These are phyloP conservation scores for Parazoanthus swiftii DNA, from an alignment of 92 coral and sea anemone genomes.

Conservation along the genomic window DNA sequence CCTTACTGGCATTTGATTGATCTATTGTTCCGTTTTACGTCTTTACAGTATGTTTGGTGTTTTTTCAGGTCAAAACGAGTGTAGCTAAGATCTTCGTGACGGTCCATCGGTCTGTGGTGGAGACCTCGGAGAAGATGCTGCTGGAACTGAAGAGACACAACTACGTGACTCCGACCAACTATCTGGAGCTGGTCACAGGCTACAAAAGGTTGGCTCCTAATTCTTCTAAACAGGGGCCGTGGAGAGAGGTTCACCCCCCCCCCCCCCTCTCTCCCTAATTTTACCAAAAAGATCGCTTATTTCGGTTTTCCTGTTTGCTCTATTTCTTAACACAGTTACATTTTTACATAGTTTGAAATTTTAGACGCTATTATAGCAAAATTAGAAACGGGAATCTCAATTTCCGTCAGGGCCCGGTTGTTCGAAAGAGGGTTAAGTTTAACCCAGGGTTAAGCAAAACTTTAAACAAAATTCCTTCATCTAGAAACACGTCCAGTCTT, in stretches of 20 bases:
- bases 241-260: not conserved
- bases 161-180: conserved; percentile 98
- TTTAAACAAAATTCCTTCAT: too few relatives aligned
- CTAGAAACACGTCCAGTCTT: too few relatives aligned
- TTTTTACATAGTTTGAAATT: too few relatives aligned
- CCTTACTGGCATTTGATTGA: not conserved
- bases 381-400: too few relatives aligned
- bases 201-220: conserved; percentile 70
- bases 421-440: too few relatives aligned
- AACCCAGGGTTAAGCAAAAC: too few relatives aligned
- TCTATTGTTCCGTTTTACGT: not conserved
- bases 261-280: not conserved
- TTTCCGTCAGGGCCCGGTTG: too few relatives aligned
- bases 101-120: conserved; percentile 95
- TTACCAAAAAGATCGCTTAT: too few relatives aligned
- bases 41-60: not conserved
- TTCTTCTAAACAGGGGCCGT: not conserved
- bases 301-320: too few relatives aligned
- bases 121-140: conserved; percentile 82
- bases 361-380: too few relatives aligned
- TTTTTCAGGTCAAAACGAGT: conserved; percentile 57
- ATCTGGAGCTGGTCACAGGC: conserved; percentile 95
- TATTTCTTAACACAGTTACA: too few relatives aligned
- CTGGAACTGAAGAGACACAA: conserved; percentile 92
- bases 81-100: conserved; percentile 93